These are phyloP conservation scores for Engystomops pustulosus DNA, from an alignment of 2,113 vertebrate genomes.

Conservation along the genomic window DNA sequence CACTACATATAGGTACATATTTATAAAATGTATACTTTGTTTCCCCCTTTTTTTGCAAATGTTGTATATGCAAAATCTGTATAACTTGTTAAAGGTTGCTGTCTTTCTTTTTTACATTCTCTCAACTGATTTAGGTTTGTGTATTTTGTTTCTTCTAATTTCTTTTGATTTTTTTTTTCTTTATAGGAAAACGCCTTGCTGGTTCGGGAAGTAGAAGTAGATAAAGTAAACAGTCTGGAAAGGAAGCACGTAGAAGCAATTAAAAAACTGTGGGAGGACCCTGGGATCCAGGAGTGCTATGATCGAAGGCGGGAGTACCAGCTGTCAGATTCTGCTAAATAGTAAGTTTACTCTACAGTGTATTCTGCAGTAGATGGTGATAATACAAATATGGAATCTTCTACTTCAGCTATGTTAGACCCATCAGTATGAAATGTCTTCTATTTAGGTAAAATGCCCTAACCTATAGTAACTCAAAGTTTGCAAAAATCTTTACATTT, in stretches of 20 bases:
- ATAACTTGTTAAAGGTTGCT: no score
- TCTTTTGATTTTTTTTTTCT: neutral
- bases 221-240: conserved; percentile 75
- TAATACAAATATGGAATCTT: no score
- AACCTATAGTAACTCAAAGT: no score
- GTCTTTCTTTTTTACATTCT: no score
- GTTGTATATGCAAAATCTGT: no score
- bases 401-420: no score
- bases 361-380: neutral
- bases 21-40: neutral
- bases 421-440: no score
- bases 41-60: no score
- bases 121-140: neutral
- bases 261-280: conserved; percentile 80
- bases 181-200: conserved; percentile 73
- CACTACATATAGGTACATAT: no score
- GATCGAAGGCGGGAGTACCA: conserved; percentile 83
- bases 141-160: neutral
- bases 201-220: conserved; percentile 80
- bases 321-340: conserved; percentile 85
- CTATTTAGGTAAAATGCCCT: no score
- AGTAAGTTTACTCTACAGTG: conserved; percentile 72
- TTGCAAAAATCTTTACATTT: no score
- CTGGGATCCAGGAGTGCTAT: conserved; percentile 82
- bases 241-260: conserved; percentile 73